phyloP scores from a whole-genome alignment of 2,888 invertebrate genomes.

The Adela reaumurella region DNA sequence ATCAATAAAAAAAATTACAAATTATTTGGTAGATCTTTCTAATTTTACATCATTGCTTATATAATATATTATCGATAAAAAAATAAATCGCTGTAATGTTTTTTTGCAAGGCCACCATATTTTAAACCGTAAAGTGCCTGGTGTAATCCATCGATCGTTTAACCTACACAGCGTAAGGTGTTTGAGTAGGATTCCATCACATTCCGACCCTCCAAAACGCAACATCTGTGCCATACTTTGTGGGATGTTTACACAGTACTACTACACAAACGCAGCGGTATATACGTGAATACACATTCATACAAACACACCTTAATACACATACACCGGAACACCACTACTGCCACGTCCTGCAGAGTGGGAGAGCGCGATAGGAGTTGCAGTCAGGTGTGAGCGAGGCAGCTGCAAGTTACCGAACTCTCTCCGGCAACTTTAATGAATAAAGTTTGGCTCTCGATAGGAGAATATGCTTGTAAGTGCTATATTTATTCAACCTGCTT shows the following conservation, averaged over 20 bases:
- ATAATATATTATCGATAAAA: too few relatives aligned
- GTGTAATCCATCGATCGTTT: too few relatives aligned
- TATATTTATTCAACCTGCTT: slow-evolving; percentile 1
- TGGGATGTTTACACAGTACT: not conserved
- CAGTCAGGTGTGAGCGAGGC: not conserved
- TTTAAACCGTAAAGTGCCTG: too few relatives aligned
- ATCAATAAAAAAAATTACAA: too few relatives aligned
- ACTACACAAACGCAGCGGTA: not conserved
- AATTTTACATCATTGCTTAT: too few relatives aligned
- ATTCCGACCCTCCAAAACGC: not conserved
- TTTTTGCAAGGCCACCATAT: too few relatives aligned
- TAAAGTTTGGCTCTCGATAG: slow-evolving; percentile 4
- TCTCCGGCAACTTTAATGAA: slow-evolving; percentile 3
- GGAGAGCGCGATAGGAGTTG: not conserved
- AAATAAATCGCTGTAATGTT: too few relatives aligned
- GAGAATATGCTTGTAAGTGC: slow-evolving; percentile 1
- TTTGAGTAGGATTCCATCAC: not conserved
- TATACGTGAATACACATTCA: not conserved
- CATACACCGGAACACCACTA: not conserved
- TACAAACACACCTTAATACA: not conserved
- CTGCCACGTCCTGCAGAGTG: not conserved
- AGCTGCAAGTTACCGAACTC: not conserved
- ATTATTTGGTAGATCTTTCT: too few relatives aligned
- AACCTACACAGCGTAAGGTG: not conserved
- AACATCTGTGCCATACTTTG: not conserved